These are phyloP conservation scores for Amblyraja radiata DNA, from an alignment of 2,797 vertebrate genomes.

Conservation along the genomic window DNA sequence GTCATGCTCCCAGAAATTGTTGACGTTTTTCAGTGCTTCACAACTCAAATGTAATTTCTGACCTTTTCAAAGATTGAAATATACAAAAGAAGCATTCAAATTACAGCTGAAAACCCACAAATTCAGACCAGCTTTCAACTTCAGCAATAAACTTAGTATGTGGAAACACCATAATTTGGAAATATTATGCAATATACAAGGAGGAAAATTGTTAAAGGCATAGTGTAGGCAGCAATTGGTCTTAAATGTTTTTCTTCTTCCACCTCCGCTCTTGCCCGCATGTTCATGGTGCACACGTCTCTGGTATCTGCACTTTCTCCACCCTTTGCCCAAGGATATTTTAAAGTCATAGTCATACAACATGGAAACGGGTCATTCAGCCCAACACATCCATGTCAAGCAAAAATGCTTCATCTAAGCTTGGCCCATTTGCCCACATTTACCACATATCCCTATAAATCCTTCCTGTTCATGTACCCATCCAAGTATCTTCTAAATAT, in stretches of 20 bases:
- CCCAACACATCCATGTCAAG: too few species aligned
- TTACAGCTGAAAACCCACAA: background rate
- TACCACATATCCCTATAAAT: too few species aligned
- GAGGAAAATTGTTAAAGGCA: background rate
- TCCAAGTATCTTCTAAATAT: too few species aligned
- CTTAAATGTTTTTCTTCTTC: background rate
- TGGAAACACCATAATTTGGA: background rate
- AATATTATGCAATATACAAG: background rate
- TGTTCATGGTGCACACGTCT: background rate
- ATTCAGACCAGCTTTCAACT: background rate
- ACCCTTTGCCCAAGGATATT: background rate
- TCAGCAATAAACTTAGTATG: background rate
- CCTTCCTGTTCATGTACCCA: too few species aligned
- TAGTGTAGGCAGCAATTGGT: background rate
- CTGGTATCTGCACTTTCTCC: background rate
- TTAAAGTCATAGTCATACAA: too few species aligned
- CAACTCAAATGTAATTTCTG: conserved; percentile 9
- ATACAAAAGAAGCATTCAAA: background rate
- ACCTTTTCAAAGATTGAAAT: background rate
- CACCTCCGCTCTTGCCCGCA: background rate
- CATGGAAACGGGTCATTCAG: too few species aligned
- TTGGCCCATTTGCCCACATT: too few species aligned
- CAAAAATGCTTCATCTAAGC: too few species aligned
- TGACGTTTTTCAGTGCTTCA: background rate
- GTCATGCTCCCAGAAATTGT: background rate